Conservation (phyloP, 2,113 vertebrate species). For the Ursus arctos region DNA sequence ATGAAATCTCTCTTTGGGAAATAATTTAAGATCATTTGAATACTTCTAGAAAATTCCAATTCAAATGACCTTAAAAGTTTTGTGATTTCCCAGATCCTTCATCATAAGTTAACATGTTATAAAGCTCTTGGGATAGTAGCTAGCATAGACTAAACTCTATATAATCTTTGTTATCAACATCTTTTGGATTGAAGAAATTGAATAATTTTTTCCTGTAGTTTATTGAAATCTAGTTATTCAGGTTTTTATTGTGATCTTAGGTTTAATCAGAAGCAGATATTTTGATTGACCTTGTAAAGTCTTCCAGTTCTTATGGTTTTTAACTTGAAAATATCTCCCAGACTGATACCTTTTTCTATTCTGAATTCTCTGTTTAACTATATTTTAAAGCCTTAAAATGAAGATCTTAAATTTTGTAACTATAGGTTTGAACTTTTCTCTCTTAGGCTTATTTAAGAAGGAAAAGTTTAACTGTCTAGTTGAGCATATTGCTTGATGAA, state of each 20-base stretch:
- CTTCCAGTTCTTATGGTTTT: background rate
- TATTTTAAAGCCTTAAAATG: background rate
- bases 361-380: constrained; percentile 14
- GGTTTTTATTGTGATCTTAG: background rate
- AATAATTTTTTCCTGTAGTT: background rate
- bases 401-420: background rate
- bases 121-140: background rate
- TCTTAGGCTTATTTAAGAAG: background rate
- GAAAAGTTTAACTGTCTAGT: background rate
- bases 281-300: constrained; percentile 14
- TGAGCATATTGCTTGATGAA: background rate
- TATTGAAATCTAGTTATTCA: background rate
- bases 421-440: constrained; percentile 27
- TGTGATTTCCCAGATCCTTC: background rate
- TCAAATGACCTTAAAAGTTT: background rate
- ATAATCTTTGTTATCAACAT: background rate
- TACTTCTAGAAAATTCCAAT: background rate
- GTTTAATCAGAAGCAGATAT: background rate
- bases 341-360: background rate
- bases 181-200: background rate
- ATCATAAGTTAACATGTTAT: background rate
- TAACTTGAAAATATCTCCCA: background rate
- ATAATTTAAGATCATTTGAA: background rate
- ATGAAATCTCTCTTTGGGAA: background rate
- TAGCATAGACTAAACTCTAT: background rate